Conservation (phyloP, 2,888 invertebrate genomes). For the Acleris cristana region DNA sequence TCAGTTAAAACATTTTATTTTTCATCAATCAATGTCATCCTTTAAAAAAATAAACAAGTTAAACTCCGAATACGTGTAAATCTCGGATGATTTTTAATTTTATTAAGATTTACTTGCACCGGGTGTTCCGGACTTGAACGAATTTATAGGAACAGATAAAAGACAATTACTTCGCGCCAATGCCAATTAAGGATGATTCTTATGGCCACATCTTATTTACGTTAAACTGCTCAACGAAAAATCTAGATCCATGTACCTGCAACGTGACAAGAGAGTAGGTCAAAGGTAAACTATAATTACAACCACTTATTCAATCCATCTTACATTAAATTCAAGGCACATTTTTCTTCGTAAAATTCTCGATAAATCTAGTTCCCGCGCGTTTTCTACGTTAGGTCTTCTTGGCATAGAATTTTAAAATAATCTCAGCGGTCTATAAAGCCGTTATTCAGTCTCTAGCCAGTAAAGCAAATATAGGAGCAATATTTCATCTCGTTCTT, state of each 20-base stretch:
- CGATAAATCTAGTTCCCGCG: too few species aligned
- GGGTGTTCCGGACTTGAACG: conserved; percentile 16
- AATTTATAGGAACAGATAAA: conserved; percentile 5
- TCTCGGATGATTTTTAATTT: conserved; percentile 11
- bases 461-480: not conserved
- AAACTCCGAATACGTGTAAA: not conserved
- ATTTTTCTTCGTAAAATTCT: too few species aligned
- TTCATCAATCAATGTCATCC: too few species aligned
- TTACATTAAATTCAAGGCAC: too few species aligned
- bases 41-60: not conserved
- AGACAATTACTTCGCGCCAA: not conserved
- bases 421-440: not conserved
- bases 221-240: not conserved
- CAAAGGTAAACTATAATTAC: too few species aligned
- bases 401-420: not conserved
- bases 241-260: too few species aligned
- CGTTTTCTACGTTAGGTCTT: too few species aligned
- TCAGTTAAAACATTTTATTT: too few species aligned
- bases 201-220: not conserved
- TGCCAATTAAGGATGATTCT: conserved; percentile 1
- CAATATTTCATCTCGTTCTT: not conserved
- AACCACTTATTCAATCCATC: too few species aligned
- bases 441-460: not conserved
- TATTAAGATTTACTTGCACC: conserved; percentile 10
- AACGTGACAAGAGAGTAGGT: too few species aligned